A percentile compares a stretch with the other conserved stretches of the same genome.
These are phyloP conservation scores for Sycophila texana DNA, from an alignment of 2,888 invertebrate species.

Conservation along the genomic window DNA sequence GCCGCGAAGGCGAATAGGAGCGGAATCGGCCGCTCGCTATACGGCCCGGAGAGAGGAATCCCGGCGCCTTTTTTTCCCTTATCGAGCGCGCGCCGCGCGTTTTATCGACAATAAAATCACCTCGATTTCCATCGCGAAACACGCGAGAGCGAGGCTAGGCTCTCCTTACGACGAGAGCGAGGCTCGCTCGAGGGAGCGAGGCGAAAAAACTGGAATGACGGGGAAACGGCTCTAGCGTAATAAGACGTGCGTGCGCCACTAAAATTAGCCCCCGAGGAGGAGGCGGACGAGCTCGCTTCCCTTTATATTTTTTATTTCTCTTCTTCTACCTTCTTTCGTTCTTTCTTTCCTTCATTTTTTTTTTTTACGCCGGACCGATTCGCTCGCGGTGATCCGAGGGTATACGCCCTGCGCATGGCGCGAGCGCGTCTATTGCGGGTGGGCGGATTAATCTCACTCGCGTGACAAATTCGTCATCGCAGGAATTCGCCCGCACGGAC, in stretches of 20 bases:
- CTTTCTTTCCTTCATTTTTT: no score
- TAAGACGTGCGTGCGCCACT: no score
- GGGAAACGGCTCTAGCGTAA: conserved; percentile 17
- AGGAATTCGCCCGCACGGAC: no score
- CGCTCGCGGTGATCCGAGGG: conserved; percentile 23
- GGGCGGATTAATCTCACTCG: no score
- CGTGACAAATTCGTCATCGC: no score
- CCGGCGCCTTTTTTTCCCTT: conserved; percentile 34
- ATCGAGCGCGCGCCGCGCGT: conserved; percentile 16
- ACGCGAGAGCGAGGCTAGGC: neutral
- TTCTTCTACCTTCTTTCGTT: no score
- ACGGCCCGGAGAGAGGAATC: no score
- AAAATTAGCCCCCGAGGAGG: conserved; percentile 19
- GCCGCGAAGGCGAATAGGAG: no score
- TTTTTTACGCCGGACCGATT: neutral
- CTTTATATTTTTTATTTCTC: neutral
- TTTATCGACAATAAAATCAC: conserved; percentile 52
- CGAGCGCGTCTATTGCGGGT: conserved; percentile 6
- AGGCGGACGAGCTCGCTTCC: neutral
- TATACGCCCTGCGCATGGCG: neutral
- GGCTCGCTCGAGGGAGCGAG: no score
- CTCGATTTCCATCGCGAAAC: conserved; percentile 42
- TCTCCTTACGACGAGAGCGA: neutral
- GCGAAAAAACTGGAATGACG: conserved; percentile 47
- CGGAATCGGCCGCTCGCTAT: no score